Conservation (phyloP, 2,888 invertebrate genomes). For the Lamproptera curius region DNA sequence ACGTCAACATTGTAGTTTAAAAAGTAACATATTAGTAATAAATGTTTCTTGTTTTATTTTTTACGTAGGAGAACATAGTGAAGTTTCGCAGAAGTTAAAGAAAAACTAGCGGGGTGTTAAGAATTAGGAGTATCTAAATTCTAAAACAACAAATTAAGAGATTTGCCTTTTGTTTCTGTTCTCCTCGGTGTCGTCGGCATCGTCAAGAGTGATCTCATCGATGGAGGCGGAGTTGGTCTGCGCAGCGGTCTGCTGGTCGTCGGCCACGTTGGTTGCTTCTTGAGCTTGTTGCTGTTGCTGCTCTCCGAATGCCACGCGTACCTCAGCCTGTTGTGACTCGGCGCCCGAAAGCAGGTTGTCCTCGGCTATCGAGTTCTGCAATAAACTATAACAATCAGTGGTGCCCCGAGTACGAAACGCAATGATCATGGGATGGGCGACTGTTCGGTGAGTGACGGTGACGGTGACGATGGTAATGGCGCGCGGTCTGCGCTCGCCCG, state of each 20-base stretch:
- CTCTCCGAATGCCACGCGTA: conserved; percentile 78
- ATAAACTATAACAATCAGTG: conserved; percentile 18
- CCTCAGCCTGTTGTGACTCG: conserved; percentile 81
- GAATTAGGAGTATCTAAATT: too few relatives aligned
- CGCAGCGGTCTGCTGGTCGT: conserved; percentile 71
- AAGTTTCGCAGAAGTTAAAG: too few relatives aligned
- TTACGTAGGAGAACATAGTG: too few relatives aligned
- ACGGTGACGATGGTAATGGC: conserved; percentile 35
- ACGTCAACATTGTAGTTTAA: not conserved
- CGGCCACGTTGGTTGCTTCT: conserved; percentile 34
- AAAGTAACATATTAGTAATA: too few relatives aligned
- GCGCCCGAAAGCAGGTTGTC: conserved; percentile 74
- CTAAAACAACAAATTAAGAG: too few relatives aligned
- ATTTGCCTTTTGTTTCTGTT: conserved; percentile 86
- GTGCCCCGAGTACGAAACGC: not conserved
- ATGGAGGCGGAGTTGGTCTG: conserved; percentile 81
- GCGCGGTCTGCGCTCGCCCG: conserved; percentile 57
- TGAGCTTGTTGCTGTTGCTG: conserved; percentile 34
- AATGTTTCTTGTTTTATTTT: too few relatives aligned
- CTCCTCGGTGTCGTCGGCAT: conserved; percentile 84
- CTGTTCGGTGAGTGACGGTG: conserved; percentile 31
- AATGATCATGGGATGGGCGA: conserved; percentile 31
- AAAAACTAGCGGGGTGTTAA: too few relatives aligned
- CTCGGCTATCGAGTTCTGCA: conserved; percentile 62
- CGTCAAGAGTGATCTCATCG: conserved; percentile 84